Conservation (phyloP, 1,140 invertebrate genomes). For the Leptoteleia sp. region DNA sequence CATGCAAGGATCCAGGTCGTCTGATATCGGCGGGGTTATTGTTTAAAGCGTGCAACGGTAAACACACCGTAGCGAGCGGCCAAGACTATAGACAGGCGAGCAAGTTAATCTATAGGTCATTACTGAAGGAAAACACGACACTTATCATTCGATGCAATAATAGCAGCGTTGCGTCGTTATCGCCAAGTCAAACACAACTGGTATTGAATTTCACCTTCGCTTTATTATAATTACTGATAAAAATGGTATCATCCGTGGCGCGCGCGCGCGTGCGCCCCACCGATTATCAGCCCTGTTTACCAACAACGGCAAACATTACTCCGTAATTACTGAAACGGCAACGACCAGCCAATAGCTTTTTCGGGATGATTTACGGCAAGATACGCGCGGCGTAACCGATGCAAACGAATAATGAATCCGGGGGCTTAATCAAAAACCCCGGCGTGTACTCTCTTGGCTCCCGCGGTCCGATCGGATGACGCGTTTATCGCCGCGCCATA, state of each 20-base stretch:
- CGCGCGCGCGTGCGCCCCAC: no score
- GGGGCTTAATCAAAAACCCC: constrained; percentile 11
- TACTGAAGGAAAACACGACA: constrained; percentile 37
- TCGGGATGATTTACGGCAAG: constrained; percentile 3
- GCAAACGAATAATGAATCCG: constrained; percentile 11
- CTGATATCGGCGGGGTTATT: constrained; percentile 26
- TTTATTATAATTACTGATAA: constrained; percentile 48
- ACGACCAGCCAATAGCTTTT: constrained; percentile 6
- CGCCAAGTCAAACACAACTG: constrained; percentile 31
- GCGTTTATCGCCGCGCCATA: constrained; percentile 34
- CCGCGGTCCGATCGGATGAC: not conserved
- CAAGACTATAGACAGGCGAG: constrained; percentile 38
- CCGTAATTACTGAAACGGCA: constrained; percentile 17
- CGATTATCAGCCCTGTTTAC: constrained; percentile 30
- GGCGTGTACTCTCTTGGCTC: constrained; percentile 2
- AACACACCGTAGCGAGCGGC: constrained; percentile 25
- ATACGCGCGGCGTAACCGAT: constrained; percentile 5
- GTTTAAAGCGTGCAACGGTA: constrained; percentile 22
- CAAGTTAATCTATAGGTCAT: constrained; percentile 56
- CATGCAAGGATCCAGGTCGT: constrained; percentile 17
- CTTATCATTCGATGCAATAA: constrained; percentile 45
- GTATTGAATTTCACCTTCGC: constrained; percentile 44
- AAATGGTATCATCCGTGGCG: constrained; percentile 31
- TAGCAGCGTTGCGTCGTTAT: constrained; percentile 19
- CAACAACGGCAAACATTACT: constrained; percentile 26